Percentiles rank a stretch among this genome's conserved stretches.
phyloP scores from a whole-genome alignment of 1,140 invertebrate species.

The Triops cancriformis region DNA sequence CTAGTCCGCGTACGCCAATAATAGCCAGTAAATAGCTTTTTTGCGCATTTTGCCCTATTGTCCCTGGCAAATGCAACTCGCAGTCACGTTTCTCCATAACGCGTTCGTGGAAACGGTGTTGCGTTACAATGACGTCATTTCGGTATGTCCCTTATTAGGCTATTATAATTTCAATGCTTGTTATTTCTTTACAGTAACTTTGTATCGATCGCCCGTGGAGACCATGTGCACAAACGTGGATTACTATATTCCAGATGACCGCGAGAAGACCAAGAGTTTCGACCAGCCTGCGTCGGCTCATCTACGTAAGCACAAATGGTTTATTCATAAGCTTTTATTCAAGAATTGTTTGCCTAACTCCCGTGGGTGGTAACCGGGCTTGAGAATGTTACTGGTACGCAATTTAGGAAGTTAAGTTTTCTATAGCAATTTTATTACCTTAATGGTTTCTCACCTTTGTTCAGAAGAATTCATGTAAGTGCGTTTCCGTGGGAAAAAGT shows the following conservation, averaged over 20 bases:
- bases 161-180: too few relatives aligned
- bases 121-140: background rate
- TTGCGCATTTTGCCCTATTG: background rate
- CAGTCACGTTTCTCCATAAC: background rate
- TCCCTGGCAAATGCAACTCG: background rate
- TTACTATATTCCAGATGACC: slow-evolving; percentile 65
- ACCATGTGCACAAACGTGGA: slow-evolving; percentile 91
- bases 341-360: background rate
- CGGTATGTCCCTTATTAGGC: too few relatives aligned
- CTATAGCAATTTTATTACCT: background rate
- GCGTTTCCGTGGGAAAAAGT: background rate
- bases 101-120: background rate
- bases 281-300: slow-evolving; percentile 74
- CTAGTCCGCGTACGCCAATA: background rate
- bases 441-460: background rate
- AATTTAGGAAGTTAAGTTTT: background rate
- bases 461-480: background rate
- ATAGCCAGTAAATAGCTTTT: background rate
- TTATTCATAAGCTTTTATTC: background rate
- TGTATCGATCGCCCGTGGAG: slow-evolving; percentile 81
- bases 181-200: slow-evolving; percentile 29
- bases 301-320: slow-evolving; percentile 54
- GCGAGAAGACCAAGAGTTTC: slow-evolving; percentile 62
- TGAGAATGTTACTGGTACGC: too few relatives aligned
- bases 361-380: too few relatives aligned